Conservation (phyloP, 2,888 invertebrate species). For the Copidosoma aretas region DNA sequence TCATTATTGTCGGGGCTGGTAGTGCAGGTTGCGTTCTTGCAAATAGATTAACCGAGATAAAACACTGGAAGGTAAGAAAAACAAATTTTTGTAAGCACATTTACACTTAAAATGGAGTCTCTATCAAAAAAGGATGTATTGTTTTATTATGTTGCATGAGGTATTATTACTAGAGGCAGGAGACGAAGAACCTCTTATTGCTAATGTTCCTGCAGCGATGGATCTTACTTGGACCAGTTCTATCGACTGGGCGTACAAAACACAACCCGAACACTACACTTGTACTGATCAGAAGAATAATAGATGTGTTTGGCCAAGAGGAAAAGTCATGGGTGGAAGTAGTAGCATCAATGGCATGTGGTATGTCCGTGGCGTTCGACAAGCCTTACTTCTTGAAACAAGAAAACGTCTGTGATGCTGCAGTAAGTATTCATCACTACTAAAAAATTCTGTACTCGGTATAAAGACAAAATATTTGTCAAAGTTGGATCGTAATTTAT, state of each 20-base stretch:
- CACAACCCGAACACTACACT: not conserved
- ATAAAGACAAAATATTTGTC: no score
- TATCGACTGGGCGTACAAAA: not conserved
- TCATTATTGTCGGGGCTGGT: slow-evolving; percentile 45
- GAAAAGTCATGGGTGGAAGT: not conserved
- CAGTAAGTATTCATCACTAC: not conserved
- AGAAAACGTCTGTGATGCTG: not conserved
- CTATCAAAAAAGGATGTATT: not conserved
- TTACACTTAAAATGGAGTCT: no score
- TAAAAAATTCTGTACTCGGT: not conserved
- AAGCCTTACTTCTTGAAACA: not conserved
- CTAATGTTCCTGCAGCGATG: not conserved
- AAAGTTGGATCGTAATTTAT: not conserved
- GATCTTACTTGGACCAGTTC: not conserved
- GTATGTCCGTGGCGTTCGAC: not conserved
- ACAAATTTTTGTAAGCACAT: not conserved
- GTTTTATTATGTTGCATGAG: not conserved
- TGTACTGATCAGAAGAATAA: no score
- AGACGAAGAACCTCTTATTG: not conserved
- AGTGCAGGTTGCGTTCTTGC: slow-evolving; percentile 64
- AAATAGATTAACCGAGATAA: slow-evolving; percentile 62
- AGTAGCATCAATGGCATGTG: not conserved
- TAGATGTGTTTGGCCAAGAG: not conserved
- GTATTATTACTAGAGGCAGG: slow-evolving; percentile 8
- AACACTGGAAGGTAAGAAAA: slow-evolving; percentile 55